Base-by-base conservation (phyloP, 1,140 invertebrate genomes). In the Lineus longissimus region DNA sequence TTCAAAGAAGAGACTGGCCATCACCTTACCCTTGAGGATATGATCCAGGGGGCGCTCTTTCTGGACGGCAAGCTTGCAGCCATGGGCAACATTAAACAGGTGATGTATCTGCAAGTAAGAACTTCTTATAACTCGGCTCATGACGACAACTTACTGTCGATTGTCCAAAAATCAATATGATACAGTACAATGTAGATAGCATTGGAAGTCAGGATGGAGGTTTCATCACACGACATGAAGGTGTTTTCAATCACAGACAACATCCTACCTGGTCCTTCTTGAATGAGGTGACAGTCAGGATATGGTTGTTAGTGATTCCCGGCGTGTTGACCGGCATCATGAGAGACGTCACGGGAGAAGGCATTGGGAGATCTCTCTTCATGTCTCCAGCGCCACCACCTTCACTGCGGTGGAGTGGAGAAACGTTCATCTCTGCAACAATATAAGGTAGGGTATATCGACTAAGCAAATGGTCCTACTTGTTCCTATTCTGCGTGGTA, bases 1-100 rank as follows among this genome's bases (percentile, higher is more conserved):
- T 86, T 99, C 97, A 82, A 95, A 99, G 79, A 99, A 99, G 74
- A 99, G 89, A 0, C 91, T 94, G 17, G 93, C 91, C 90, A 99
- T 91, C 0, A 97, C 85, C 85, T 96, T 96, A 45, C 95, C 95
- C 85, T 86, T 90, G 30, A 97, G 80, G 68, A 97, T 88, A 72
- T 95, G 89, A 81, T 95, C 91, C 4, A 97, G 77, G 0, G 86
- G 84, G 47, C 91, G 82, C 57, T 95, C 92, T 79, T 94, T 96
- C 11, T 85, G 86, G 0, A 97, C 89, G 54, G 87, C 89, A 27
- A 86, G 86, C 72, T 92, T 88, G 75, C 94, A 90, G 61, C 89
- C 87, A 79, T 96, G 91, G 0, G 97, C 95, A 41, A 97, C 81
- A 81, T 97, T 93, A 78, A 98, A 97, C 64, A 99, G 87, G 54